phyloP scores from a whole-genome alignment of 2,113 vertebrate genomes.

The Pangasianodon hypophthalmus region DNA sequence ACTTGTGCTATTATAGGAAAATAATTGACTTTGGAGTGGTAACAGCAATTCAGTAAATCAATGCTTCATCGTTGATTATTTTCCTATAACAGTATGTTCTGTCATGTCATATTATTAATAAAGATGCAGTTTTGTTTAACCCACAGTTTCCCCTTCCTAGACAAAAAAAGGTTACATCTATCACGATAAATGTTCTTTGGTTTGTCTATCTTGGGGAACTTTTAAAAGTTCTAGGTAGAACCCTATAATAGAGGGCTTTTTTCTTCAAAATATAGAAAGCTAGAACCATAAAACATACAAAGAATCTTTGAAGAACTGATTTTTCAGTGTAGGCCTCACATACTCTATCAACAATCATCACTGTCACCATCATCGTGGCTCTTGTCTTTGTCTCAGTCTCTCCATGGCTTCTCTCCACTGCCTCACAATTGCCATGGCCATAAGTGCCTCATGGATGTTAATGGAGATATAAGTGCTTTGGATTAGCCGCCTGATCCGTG shows the following conservation, averaged over 20 bases:
- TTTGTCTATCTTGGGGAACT: neutral
- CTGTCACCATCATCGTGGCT: neutral
- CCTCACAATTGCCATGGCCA: conserved; percentile 48
- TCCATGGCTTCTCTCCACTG: neutral
- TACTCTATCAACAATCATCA: neutral
- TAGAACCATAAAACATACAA: neutral
- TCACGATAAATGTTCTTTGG: neutral
- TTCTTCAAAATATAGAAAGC: neutral
- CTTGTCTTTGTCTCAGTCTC: neutral
- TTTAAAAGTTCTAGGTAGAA: neutral
- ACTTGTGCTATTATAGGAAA: neutral
- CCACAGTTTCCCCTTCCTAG: neutral
- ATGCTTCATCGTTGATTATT: neutral
- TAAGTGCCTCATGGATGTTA: conserved; percentile 62
- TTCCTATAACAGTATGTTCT: neutral
- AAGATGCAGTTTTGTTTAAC: neutral
- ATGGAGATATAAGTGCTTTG: conserved; percentile 63
- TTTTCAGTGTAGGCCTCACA: neutral
- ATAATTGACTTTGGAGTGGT: neutral
- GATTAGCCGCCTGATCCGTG: conserved; percentile 64
- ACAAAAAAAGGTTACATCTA: neutral
- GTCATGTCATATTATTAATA: neutral
- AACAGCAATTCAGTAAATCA: neutral
- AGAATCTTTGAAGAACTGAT: neutral
- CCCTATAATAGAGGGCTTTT: neutral